Base-by-base conservation (phyloP, 64 coral and sea anemone genomes). In the Hydrozoanthus tunicans region DNA sequence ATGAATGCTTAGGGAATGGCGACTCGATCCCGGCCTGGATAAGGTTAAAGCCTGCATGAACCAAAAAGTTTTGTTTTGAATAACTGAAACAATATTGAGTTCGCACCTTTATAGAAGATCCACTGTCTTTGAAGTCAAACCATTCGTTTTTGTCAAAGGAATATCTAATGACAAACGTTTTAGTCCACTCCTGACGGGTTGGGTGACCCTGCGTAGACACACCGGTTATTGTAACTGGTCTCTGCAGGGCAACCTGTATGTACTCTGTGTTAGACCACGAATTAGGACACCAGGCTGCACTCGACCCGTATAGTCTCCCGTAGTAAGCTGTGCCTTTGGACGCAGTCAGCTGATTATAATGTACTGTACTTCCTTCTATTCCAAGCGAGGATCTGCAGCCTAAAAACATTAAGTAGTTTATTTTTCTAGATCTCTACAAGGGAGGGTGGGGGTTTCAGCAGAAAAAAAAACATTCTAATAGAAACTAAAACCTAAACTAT, bases 81-180 rank as follows among this genome's bases (percentile, higher is more conserved):
- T 43, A 43, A 43, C 32, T 43, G 32, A 43, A 43, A 43, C 32
- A 43, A 43, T 43, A 43, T 43, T 43, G 32, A 43, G 32, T 25
- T 23, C 68, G 68, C 20, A 71, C 27, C 27, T 76, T 76, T 43
- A 76, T 27, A 4, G 73, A 76, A 76, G 27, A 52, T 53, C 4
- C 9, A 10, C 54, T n/a, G 55, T 80, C 78, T 58, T 80, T 80
- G 56, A 80, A 60, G n/a, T 80, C 23, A 25, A 80, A 11, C 78
- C 78, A 80, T 59, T 80, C 78, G 4, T 23, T 56, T 54, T 20
- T 59, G 56, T 60, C 15, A 26, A 56, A 80, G 55, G 78, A 80
- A 11, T 80, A 61, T 80, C 26, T 3, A n/a, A 80, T 9, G 17
- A 15, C 5, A 56, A 80, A 80, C 55, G 78, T 80, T 17, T 80